phyloP scores from a whole-genome alignment of 2,113 vertebrate genomes.

The Cercocebus atys region DNA sequence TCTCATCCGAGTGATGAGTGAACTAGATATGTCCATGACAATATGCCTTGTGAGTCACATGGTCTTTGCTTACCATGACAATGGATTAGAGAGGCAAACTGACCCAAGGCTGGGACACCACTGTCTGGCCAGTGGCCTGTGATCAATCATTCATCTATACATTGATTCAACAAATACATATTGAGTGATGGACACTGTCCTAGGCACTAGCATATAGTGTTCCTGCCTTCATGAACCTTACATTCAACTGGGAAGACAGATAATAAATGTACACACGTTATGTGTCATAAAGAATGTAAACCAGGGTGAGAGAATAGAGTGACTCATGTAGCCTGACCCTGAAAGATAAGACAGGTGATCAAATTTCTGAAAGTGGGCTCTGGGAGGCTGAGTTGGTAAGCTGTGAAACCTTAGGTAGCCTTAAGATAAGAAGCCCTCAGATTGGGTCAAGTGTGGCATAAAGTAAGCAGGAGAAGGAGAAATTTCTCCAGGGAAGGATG shows the following conservation, averaged over 20 bases:
- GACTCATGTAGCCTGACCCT: background rate
- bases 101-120: background rate
- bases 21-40: background rate
- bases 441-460: background rate
- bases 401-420: background rate
- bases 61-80: background rate
- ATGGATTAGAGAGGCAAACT: background rate
- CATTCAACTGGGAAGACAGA: background rate
- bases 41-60: background rate
- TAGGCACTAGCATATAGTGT: background rate
- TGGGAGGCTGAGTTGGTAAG: background rate
- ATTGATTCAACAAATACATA: background rate
- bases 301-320: background rate
- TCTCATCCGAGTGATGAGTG: background rate
- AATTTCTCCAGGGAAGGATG: background rate
- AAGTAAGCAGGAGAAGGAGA: background rate
- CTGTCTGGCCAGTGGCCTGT: background rate
- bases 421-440: background rate
- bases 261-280: background rate
- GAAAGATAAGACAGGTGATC: background rate
- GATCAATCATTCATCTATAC: background rate
- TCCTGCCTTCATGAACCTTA: background rate
- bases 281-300: background rate
- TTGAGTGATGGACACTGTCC: background rate
- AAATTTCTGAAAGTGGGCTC: background rate